phyloP scores from a whole-genome alignment of 2,888 invertebrate species.

The Dynastes grantii region DNA sequence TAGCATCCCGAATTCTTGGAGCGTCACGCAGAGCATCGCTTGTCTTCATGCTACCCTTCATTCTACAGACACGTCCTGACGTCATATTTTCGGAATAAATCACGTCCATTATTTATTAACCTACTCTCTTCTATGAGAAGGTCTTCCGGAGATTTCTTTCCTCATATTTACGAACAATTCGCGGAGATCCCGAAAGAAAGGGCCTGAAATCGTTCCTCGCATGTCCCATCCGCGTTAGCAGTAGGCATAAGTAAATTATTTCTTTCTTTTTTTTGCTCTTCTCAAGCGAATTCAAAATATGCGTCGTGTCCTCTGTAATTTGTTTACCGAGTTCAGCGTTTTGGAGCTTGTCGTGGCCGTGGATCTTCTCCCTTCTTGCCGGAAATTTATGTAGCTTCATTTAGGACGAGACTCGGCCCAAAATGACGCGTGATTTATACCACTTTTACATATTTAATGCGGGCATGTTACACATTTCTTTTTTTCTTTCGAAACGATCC shows the following conservation, averaged over 20 bases:
- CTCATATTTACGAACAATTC: not conserved
- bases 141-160: conserved; percentile 31
- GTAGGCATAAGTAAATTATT: conserved; percentile 32
- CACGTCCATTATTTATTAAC: conserved; percentile 42
- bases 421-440: conserved; percentile 53
- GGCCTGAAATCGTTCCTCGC: not conserved
- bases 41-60: not conserved
- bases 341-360: conserved; percentile 33
- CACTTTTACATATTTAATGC: conserved; percentile 52
- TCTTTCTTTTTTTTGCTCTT: conserved; percentile 14
- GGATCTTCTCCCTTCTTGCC: not conserved
- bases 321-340: conserved; percentile 43
- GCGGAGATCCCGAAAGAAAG: not conserved
- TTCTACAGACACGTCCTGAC: not conserved
- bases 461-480: conserved; percentile 50
- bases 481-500: not conserved
- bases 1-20: not conserved
- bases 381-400: conserved; percentile 50
- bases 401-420: conserved; percentile 43
- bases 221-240: not conserved
- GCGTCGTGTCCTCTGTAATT: conserved; percentile 36
- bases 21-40: not conserved
- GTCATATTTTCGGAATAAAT: conserved; percentile 26
- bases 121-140: not conserved
- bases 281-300: conserved; percentile 37